These are phyloP conservation scores for Thripadectes ignobilis DNA, from an alignment of 2,797 vertebrate genomes.

Conservation along the genomic window DNA sequence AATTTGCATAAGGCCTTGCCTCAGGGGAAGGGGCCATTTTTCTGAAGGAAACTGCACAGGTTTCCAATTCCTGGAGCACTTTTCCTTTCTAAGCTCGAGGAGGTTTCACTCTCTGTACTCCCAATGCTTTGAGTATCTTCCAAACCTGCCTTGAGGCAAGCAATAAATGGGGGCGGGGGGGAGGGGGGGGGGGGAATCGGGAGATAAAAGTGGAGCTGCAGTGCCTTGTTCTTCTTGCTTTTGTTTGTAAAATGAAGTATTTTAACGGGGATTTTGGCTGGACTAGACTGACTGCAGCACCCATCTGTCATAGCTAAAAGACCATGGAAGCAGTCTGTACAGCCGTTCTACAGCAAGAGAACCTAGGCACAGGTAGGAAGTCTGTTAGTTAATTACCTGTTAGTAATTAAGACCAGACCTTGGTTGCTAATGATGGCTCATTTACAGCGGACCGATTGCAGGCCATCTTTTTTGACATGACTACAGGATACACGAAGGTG, in stretches of 20 bases:
- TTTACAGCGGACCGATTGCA: neutral
- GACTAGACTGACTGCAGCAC: neutral
- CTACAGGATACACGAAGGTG: neutral
- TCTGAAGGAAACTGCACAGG: neutral
- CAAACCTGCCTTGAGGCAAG: neutral
- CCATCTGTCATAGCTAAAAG: neutral
- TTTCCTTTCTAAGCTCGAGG: neutral
- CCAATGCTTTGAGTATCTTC: neutral
- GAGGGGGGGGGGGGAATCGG: neutral
- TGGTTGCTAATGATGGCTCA: neutral
- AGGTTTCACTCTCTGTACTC: neutral
- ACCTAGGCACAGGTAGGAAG: neutral
- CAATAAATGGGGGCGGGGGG: neutral
- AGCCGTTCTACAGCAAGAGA: neutral
- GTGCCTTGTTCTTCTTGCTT: neutral
- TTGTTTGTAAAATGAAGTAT: neutral
- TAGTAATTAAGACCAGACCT: neutral
- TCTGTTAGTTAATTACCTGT: neutral
- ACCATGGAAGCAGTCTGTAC: accelerated
- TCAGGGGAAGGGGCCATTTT: neutral
- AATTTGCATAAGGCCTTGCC: neutral
- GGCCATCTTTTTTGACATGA: neutral
- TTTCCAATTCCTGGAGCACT: neutral
- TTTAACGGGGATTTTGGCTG: neutral
- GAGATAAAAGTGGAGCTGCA: neutral